Conservation (phyloP, 2,113 vertebrate species). For the Oplegnathus fasciatus region DNA sequence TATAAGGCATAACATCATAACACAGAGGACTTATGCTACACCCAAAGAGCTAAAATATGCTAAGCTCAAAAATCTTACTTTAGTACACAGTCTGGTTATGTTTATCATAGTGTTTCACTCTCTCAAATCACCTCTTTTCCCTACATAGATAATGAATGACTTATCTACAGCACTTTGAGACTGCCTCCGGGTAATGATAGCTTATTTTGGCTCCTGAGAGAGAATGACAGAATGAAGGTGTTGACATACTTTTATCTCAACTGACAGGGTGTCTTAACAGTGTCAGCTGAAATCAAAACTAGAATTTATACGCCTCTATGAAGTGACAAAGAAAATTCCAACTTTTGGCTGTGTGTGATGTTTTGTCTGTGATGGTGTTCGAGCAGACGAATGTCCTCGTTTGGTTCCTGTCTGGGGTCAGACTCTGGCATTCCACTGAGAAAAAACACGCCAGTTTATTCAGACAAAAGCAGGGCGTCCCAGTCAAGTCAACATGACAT, state of each 20-base stretch:
- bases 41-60: background rate
- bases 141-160: slow-evolving; percentile 63
- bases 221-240: slow-evolving; percentile 45
- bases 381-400: slow-evolving; percentile 61
- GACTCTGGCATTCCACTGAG: slow-evolving; percentile 58
- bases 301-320: slow-evolving; percentile 52
- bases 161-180: slow-evolving; percentile 36
- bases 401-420: slow-evolving; percentile 76
- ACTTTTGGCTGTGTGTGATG: slow-evolving; percentile 55
- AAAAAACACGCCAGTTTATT: slow-evolving; percentile 64
- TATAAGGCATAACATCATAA: slow-evolving; percentile 11
- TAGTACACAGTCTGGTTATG: background rate
- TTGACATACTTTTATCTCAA: slow-evolving; percentile 51
- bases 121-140: slow-evolving; percentile 33
- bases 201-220: slow-evolving; percentile 43
- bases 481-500: slow-evolving; percentile 54
- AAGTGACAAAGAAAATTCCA: slow-evolving; percentile 51
- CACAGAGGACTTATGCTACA: background rate
- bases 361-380: slow-evolving; percentile 71
- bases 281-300: slow-evolving; percentile 42
- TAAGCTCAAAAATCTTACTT: background rate
- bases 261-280: slow-evolving; percentile 54
- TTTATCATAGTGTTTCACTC: slow-evolving; percentile 30
- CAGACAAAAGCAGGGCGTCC: slow-evolving; percentile 58
- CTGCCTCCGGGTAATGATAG: slow-evolving; percentile 60